Base-by-base conservation (phyloP, 1,140 invertebrate genomes). In the Mactra quadrangularis region DNA sequence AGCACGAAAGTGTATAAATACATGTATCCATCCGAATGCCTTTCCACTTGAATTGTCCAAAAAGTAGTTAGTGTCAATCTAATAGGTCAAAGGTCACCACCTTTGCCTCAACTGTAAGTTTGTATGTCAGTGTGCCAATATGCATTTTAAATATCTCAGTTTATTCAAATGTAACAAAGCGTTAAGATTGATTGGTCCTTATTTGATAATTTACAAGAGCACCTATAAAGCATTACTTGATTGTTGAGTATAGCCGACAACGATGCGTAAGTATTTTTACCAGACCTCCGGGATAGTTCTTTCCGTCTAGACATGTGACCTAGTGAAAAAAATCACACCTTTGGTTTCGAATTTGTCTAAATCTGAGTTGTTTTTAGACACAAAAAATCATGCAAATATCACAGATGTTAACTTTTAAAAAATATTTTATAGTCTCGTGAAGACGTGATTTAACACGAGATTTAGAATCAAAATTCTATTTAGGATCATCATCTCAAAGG, bases 311-410 rank as follows among this genome's bases (percentile, higher is more conserved):
- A 68, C 64, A 25, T n/a, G 27, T 25, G 64, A 68, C 64, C 64
- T 50, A 68, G 22, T 41, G 38, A 47, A 31, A 68, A 41, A 68
- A 47, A 68, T 50, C 64, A 68, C 64, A 64, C 60, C 60, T 68
- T 68, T 68, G 47, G 31, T 68, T 68, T 68, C 64, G 64, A 47
- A 68, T 68, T 68, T 68, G 64, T 68, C 64, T 68, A 9, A 19
- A 38, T 68, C 41, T n/a, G 45, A 31, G 38, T 47, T 38, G 27
- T 31, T 50, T 50, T 50, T 41, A 47, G 64, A 47, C 64, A 68
- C 25, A 25, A 47, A 29, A 19, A 47, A 11, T 55, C 29, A 47
- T n/a, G 45, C 47, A 50, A 19, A 4, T 50, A 38, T 19, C 25
- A 38, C 64, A 68, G 64, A 41, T 68, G 64, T 25, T 22, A 19